Percentiles rank a stretch among this genome's conserved stretches.
phyloP scores from a whole-genome alignment of 2,888 invertebrate genomes.

The Chrysodeixis includens region DNA sequence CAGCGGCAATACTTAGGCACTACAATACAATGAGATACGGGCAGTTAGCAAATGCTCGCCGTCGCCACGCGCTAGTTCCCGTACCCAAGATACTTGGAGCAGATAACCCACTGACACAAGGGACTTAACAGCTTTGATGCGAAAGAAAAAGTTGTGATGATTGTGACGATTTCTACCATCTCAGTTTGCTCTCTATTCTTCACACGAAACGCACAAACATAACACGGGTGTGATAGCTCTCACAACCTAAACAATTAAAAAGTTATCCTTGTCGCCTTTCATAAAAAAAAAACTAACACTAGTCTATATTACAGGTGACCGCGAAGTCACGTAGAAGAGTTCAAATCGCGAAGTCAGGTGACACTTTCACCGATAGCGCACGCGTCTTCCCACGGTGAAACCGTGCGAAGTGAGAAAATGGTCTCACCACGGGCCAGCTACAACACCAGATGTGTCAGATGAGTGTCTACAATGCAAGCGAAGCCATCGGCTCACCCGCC shows the following conservation, averaged over 20 bases:
- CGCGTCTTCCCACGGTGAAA: constrained; percentile 77
- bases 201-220: constrained; percentile 7
- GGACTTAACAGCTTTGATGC: constrained; percentile 44
- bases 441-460: constrained; percentile 77
- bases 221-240: constrained; percentile 14
- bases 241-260: constrained; percentile 36
- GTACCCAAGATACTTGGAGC: constrained; percentile 50
- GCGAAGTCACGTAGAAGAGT: constrained; percentile 74
- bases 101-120: constrained; percentile 72
- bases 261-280: constrained; percentile 62
- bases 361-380: constrained; percentile 82
- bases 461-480: constrained; percentile 74
- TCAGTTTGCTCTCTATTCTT: constrained; percentile 25
- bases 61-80: constrained; percentile 81
- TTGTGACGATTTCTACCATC: constrained; percentile 32
- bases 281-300: constrained; percentile 70
- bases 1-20: constrained; percentile 49
- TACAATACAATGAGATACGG: constrained; percentile 70
- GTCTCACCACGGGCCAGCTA: constrained; percentile 69
- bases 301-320: constrained; percentile 75
- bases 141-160: constrained; percentile 55
- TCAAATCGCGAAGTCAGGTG: constrained; percentile 74
- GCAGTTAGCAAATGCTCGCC: constrained; percentile 69
- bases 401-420: constrained; percentile 86
- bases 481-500: constrained; percentile 68